Conservation (phyloP, 2,888 invertebrate species). For the Mesorhabditis belari region DNA sequence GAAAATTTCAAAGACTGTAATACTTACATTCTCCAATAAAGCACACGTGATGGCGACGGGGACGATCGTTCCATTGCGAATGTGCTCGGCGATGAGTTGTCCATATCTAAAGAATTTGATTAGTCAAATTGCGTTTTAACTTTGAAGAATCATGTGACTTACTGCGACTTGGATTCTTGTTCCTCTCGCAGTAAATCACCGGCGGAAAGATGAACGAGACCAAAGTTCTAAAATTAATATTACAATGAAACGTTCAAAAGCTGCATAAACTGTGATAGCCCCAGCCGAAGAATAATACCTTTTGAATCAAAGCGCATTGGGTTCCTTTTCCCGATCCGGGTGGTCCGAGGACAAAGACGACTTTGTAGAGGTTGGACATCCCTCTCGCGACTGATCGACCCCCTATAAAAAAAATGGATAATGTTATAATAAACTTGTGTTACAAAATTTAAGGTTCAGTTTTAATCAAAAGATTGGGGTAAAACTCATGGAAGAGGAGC, state of each 20-base stretch:
- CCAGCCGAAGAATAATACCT: slow-evolving; percentile 55
- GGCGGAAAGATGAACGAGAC: slow-evolving; percentile 61
- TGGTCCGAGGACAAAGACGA: slow-evolving; percentile 92
- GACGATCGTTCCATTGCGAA: slow-evolving; percentile 86
- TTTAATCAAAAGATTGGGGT: too few relatives aligned
- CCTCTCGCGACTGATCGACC: neutral
- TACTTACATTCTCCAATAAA: slow-evolving; percentile 76
- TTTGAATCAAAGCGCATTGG: slow-evolving; percentile 79
- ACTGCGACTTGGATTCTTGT: slow-evolving; percentile 61
- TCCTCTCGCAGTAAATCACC: slow-evolving; percentile 89
- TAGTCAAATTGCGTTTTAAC: neutral
- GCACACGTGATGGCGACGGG: slow-evolving; percentile 96
- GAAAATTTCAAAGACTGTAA: neutral
- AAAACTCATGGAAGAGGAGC: neutral
- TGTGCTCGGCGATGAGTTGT: slow-evolving; percentile 83
- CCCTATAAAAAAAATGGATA: neutral
- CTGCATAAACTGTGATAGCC: neutral
- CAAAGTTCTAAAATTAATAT: slow-evolving; percentile 60
- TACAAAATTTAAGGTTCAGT: neutral
- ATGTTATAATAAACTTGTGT: neutral
- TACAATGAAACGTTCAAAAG: neutral
- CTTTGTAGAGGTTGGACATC: slow-evolving; percentile 60
- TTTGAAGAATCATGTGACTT: slow-evolving; percentile 61
- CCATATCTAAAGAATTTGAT: slow-evolving; percentile 54
- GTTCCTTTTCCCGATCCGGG: slow-evolving; percentile 98